These are phyloP conservation scores for Polydrusus tereticollis DNA, from an alignment of 2,888 invertebrate genomes.

Conservation along the genomic window DNA sequence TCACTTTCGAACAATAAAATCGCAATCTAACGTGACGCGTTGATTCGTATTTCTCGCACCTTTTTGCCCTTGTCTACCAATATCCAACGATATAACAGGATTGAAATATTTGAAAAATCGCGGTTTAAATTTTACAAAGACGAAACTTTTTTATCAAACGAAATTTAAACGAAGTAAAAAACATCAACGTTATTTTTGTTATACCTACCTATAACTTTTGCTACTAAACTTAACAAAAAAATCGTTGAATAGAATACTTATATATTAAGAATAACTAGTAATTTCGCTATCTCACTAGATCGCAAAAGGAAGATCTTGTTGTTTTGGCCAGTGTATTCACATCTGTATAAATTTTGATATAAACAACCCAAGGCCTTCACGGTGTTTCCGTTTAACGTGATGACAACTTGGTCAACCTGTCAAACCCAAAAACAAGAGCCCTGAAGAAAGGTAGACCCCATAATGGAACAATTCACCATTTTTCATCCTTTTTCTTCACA, in stretches of 20 bases:
- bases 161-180: neutral
- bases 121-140: too few species aligned
- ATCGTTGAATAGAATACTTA: constrained; percentile 38
- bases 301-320: constrained; percentile 37
- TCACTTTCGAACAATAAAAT: too few species aligned
- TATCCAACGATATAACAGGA: too few species aligned
- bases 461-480: neutral
- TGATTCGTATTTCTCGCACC: too few species aligned
- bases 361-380: neutral
- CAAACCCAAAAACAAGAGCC: neutral
- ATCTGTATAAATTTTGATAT: constrained; percentile 15
- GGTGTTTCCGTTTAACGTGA: neutral
- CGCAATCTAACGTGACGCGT: too few species aligned
- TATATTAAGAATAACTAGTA: constrained; percentile 20
- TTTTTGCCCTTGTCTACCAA: too few species aligned
- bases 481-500: constrained; percentile 57
- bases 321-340: neutral
- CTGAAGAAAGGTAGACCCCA: too few species aligned
- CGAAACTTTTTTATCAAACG: too few species aligned
- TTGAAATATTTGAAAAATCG: too few species aligned
- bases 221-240: constrained; percentile 22
- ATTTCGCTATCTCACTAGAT: constrained; percentile 25
- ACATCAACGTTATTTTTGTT: neutral
- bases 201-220: neutral
- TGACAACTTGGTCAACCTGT: neutral